Percentiles rank a stretch among this genome's conserved stretches.
phyloP scores from a whole-genome alignment of 2,113 vertebrate genomes.

The Oceanites oceanicus region DNA sequence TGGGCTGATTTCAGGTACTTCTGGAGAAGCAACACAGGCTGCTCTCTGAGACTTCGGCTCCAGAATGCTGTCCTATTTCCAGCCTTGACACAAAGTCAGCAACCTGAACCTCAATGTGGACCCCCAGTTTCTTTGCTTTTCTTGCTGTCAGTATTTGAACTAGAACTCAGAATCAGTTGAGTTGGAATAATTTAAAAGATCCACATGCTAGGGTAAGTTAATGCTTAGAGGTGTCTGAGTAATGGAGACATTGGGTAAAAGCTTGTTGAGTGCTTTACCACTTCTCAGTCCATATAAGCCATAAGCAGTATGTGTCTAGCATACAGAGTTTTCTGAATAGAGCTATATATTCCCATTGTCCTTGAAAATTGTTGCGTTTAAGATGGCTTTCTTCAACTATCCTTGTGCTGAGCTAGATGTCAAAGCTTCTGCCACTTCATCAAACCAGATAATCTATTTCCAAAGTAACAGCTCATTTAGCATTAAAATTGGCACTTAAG shows the following conservation, averaged over 20 bases:
- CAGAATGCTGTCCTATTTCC: neutral
- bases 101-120: neutral
- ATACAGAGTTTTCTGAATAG: neutral
- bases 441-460: slow-evolving; percentile 54
- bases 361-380: slow-evolving; percentile 12
- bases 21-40: neutral
- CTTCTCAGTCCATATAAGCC: neutral
- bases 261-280: neutral
- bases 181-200: neutral
- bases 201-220: neutral
- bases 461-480: slow-evolving; percentile 55
- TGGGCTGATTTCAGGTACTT: neutral
- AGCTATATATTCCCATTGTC: neutral
- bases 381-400: neutral
- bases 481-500: slow-evolving; percentile 54
- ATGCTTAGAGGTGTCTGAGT: neutral
- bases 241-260: neutral
- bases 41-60: neutral
- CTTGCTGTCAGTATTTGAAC: neutral
- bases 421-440: slow-evolving; percentile 21
- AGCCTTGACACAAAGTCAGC: neutral
- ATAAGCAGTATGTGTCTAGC: neutral
- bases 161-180: neutral
- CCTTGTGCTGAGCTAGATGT: neutral
- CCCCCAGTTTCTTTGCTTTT: neutral